phyloP scores from a whole-genome alignment of 2,888 invertebrate species.

The Trachelus tabidus region DNA sequence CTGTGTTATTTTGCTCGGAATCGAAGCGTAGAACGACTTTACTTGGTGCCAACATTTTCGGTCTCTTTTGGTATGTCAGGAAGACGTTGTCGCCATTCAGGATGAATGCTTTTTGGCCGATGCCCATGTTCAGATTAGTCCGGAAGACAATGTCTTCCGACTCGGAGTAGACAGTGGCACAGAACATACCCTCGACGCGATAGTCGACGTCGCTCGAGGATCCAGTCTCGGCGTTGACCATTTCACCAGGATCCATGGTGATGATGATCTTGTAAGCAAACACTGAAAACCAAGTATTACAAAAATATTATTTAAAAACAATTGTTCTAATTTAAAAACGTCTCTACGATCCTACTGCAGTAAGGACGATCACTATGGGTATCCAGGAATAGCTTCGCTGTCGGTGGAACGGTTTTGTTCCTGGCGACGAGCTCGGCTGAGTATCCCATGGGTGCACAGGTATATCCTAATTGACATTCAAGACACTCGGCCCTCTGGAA shows the following conservation, averaged over 20 bases:
- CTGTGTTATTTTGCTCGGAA: constrained; percentile 21
- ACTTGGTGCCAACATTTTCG: constrained; percentile 19
- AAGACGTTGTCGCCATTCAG: constrained; percentile 22
- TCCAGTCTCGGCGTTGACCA: neutral
- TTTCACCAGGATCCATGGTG: constrained; percentile 11
- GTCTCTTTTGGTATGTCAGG: constrained; percentile 23
- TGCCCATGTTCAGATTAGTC: constrained; percentile 22
- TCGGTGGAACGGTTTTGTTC: constrained; percentile 24
- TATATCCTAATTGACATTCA: constrained; percentile 31
- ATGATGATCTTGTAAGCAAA: constrained; percentile 26
- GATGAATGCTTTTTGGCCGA: constrained; percentile 17
- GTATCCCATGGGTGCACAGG: constrained; percentile 56
- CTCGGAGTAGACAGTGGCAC: constrained; percentile 22
- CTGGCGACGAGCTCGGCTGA: constrained; percentile 40
- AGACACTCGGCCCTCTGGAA: constrained; percentile 47
- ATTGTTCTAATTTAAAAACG: neutral
- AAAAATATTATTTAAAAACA: neutral
- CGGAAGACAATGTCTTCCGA: constrained; percentile 23
- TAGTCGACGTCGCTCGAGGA: neutral
- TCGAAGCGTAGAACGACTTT: constrained; percentile 25
- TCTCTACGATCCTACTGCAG: constrained; percentile 48
- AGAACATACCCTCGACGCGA: constrained; percentile 13
- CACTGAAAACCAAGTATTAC: constrained; percentile 13
- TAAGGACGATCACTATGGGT: constrained; percentile 53
- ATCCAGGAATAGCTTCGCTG: constrained; percentile 55